phyloP scores from a whole-genome alignment of 2,113 vertebrate genomes.

The pig (Sus scrofa) region DNA sequence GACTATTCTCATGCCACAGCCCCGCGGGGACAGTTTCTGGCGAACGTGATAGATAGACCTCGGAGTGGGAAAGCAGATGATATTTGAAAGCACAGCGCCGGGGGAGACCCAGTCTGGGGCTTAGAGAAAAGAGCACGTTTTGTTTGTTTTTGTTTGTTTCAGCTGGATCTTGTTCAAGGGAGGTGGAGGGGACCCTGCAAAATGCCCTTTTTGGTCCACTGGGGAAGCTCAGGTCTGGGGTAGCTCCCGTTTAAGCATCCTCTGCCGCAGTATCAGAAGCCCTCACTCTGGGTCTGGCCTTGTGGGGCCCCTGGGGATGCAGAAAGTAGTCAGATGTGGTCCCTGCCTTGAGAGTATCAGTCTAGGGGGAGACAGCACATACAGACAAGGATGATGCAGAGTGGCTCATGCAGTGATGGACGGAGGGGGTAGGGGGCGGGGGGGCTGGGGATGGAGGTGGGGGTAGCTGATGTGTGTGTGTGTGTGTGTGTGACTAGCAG shows the following conservation, averaged over 20 bases:
- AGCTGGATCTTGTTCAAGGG: conserved; percentile 10
- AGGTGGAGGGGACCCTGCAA: background rate
- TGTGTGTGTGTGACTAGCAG: background rate
- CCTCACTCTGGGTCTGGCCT: background rate
- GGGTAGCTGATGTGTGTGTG: too few species aligned
- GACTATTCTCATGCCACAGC: conserved; percentile 49
- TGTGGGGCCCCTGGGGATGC: background rate
- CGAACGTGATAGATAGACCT: conserved; percentile 78
- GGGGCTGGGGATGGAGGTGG: background rate
- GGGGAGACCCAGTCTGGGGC: background rate
- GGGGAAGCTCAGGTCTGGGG: background rate
- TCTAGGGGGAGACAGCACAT: background rate
- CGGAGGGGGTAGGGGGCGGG: fast-evolving
- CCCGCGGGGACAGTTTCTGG: conserved; percentile 50
- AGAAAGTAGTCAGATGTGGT: background rate
- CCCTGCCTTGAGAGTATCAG: background rate
- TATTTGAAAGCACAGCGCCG: conserved; percentile 47
- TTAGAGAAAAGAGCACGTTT: conserved; percentile 61
- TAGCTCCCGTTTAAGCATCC: background rate
- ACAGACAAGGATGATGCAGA: background rate
- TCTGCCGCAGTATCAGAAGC: background rate
- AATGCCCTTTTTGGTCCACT: background rate
- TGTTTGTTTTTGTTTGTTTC: conserved; percentile 80
- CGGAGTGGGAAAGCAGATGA: conserved; percentile 37
- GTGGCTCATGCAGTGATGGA: background rate